Percentiles rank a stretch among this genome's conserved stretches.
phyloP scores from a whole-genome alignment of 2,797 vertebrate species.

The Sebastes diaconus region DNA sequence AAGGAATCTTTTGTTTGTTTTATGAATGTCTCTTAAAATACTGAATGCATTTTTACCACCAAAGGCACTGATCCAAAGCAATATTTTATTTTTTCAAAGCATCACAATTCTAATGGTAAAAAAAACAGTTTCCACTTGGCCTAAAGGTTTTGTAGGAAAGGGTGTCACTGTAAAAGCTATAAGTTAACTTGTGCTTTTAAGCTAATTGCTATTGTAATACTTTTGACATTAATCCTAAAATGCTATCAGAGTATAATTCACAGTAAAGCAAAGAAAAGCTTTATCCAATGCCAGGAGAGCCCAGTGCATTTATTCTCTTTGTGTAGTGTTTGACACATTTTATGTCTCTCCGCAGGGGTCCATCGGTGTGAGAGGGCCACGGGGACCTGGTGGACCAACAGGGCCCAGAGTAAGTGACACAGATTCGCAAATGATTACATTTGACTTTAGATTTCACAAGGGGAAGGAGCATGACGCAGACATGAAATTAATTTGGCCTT shows the following conservation, averaged over 20 bases:
- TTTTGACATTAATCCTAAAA: not conserved
- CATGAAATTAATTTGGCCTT: not conserved
- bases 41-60: not conserved
- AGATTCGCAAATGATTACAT: not conserved
- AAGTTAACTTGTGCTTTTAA: not conserved
- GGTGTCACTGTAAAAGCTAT: not conserved
- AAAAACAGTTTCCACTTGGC: not conserved
- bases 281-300: not conserved
- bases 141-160: not conserved
- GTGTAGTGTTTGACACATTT: constrained; percentile 3
- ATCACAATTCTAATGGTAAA: not conserved
- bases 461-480: not conserved
- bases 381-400: constrained; percentile 88
- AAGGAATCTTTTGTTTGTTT: not conserved
- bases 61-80: not conserved
- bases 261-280: not conserved
- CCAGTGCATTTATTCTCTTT: not conserved
- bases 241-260: not conserved
- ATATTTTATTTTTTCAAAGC: not conserved
- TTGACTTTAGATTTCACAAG: not conserved
- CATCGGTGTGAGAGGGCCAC: constrained; percentile 90
- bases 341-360: constrained; percentile 84
- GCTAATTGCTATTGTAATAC: not conserved
- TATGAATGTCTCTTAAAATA: not conserved
- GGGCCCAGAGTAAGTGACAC: constrained; percentile 89